These are phyloP conservation scores for Drosophila longiperda DNA, from an alignment of 2,888 invertebrate genomes.

Conservation along the genomic window DNA sequence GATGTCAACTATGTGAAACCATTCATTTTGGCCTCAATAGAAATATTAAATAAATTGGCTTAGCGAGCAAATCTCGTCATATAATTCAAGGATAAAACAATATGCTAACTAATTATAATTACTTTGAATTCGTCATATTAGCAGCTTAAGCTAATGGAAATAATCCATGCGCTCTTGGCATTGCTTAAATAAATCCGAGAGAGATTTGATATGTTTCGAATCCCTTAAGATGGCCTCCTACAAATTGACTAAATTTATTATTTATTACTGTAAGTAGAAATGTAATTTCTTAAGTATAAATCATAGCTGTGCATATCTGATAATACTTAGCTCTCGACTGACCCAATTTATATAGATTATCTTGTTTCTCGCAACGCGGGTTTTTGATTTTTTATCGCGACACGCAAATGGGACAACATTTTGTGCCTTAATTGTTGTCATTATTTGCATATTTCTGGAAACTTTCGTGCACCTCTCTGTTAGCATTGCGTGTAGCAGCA, in stretches of 20 bases:
- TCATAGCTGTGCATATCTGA: neutral
- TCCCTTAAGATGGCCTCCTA: neutral
- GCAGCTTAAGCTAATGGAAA: neutral
- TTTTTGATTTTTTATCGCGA: conserved; percentile 1
- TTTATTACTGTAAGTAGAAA: neutral
- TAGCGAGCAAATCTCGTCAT: neutral
- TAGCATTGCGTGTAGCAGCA: conserved; percentile 48
- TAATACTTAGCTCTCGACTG: neutral
- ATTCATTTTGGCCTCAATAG: conserved; percentile 43
- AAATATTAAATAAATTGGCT: neutral
- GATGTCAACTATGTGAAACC: conserved; percentile 85
- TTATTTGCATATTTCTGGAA: conserved; percentile 54
- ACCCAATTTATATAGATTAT: conserved; percentile 1
- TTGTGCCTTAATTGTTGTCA: conserved; percentile 56
- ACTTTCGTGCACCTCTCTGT: conserved; percentile 33
- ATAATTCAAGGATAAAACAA: no score
- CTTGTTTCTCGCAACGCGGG: neutral
- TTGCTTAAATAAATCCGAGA: neutral
- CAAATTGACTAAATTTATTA: neutral
- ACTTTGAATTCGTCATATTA: neutral
- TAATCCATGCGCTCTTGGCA: neutral
- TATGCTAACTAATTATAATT: neutral
- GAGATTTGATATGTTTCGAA: neutral
- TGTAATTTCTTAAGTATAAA: neutral
- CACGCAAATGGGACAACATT: conserved; percentile 32